Evolutionary conservation across 2,888 invertebrate species (phyloP), one percentile per base, ranked within the genome.

Genomic region (Trachelus iudaicus): DNA sequence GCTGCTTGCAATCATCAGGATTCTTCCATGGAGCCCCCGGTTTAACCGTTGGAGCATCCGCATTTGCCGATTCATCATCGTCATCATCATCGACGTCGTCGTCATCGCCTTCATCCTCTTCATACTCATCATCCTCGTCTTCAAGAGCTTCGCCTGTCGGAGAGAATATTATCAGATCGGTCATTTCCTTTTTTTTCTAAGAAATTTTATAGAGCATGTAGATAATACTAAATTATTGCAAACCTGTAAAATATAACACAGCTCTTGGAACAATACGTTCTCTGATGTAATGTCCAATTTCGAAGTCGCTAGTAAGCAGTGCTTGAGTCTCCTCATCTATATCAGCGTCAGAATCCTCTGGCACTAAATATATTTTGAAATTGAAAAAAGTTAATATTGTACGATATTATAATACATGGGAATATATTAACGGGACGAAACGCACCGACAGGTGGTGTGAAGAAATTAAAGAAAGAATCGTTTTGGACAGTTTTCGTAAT

Each of bases 401-500:
- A 2, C 9, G 0, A 56, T 56, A 56, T 56, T 56, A 2, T 56
- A 56, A 56, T 56, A 56, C 56, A 23, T 78, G 31, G 76, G 30
- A 77, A n/a, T 33, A 77, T 31, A 76, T 35, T 69, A 23, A 30
- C 11, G 74, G 34, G 23, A 75, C 23, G 34, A 74, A 73, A 83
- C 88, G 88, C 87, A 93, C 93, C 91, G 82, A 91, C 93, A 69
- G 99, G 99, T 74, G 99, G 99, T 85, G 94, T 95, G 93, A 99
- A 99, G 94, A 99, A 99, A 93, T 99, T 99, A 93, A 99, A 99
- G 94, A 99, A 99, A 0, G 99, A 99, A 92, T 99, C 99, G 79
- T 97, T 98, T 89, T 97, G 97, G 84, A 99, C 97, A 77, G 97
- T 96, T 93, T 98, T 99, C 76, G 97, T 97, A 83, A 99, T 96